phyloP scores from a whole-genome alignment of 2,888 invertebrate species.

The Lycocerus yunnanus region DNA sequence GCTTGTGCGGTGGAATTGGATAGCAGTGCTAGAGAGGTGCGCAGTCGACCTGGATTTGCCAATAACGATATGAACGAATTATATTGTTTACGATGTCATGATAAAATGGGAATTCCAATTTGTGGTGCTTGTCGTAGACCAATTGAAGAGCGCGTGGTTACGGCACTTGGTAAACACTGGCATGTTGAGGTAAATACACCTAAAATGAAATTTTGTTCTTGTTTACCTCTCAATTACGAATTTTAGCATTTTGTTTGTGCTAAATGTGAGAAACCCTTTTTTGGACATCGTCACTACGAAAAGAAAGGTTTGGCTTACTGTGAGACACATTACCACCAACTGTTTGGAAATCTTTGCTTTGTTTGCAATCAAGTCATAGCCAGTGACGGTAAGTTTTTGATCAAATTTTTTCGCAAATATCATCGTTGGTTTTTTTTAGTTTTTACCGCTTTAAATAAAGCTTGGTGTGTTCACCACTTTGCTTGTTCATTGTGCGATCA shows the following conservation, averaged over 20 bases:
- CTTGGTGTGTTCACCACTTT: slow-evolving; percentile 99
- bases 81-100: slow-evolving; percentile 97
- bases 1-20: slow-evolving; percentile 91
- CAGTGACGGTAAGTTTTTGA: slow-evolving; percentile 82
- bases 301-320: slow-evolving; percentile 98
- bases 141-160: slow-evolving; percentile 98
- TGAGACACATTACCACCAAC: slow-evolving; percentile 98
- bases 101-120: slow-evolving; percentile 99
- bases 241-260: slow-evolving; percentile 97
- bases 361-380: slow-evolving; percentile 98
- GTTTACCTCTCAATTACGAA: slow-evolving; percentile 14
- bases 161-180: slow-evolving; percentile 98
- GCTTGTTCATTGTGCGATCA: slow-evolving; percentile 97
- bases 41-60: slow-evolving; percentile 86
- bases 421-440: slow-evolving; percentile 64
- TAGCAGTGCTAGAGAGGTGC: slow-evolving; percentile 94
- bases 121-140: slow-evolving; percentile 99
- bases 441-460: slow-evolving; percentile 97
- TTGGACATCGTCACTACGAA: slow-evolving; percentile 98
- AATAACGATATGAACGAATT: slow-evolving; percentile 93
- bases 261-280: slow-evolving; percentile 99
- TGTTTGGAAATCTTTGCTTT: slow-evolving; percentile 98
- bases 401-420: background rate
- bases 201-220: no score
- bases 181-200: slow-evolving; percentile 80